Evolutionary conservation across 2,797 vertebrate species (phyloP), one percentile per base, ranked within the genome.

Genomic region (Acridotheres tristis): DNA sequence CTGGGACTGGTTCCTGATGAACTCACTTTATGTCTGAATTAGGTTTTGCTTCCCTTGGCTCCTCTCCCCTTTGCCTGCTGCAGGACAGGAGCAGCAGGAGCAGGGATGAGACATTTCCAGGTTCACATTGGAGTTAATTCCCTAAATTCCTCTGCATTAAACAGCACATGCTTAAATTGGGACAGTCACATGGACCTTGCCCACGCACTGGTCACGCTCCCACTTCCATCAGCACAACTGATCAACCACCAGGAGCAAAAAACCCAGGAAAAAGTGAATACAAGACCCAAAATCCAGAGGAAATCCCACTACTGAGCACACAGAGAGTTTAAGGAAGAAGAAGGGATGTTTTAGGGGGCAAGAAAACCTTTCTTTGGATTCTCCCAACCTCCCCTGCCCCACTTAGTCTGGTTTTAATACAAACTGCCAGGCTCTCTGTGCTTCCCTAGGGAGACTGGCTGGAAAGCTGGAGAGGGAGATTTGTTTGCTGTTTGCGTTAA

Each of bases 161-260:
- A 72, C n/a, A 36, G 51, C 73, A 89, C 43, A 45, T 13, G 58
- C 62, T 82, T 88, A 86, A 92, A 94, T 26, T 72, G 86, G 90
- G 89, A 74, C 65, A 83, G 93, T 92, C 94, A 80, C 89, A 75
- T 16, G 30, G 93, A 77, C 93, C 54, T 84, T 88, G 87, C 82
- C 93, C 92, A 94, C 90, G 29, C 59, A 75, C 32, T 7, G 78
- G 90, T 83, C 89, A 92, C 85, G 20, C 66, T 87, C 82, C 82
- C 80, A 32, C 48, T 54, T 80, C 89, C 40, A 88, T 72, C 72
- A 66, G 30, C 90, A 85, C 54, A 59, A 40, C 62, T 27, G 30
- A 91, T 21, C 36, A 85, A 78, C 40, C 51, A 77, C 36, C 34
- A 32, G 21, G 29, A 89, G 54, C 13, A 32, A 74, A 78, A 73